Conservation (phyloP, 2,113 vertebrate genomes). For the Rana temporaria region DNA sequence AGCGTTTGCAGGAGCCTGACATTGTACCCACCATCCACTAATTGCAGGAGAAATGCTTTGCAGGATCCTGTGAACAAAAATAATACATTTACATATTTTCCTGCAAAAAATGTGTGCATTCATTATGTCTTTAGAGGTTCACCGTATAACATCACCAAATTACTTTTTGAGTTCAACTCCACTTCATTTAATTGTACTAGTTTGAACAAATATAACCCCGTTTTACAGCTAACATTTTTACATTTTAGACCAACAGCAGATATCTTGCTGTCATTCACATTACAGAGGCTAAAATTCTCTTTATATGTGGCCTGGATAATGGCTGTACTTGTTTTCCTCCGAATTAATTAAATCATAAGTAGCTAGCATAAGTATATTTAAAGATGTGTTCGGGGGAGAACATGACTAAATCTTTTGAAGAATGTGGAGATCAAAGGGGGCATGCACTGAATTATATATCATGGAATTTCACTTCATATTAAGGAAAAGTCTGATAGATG, state of each 20-base stretch:
- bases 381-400: conserved; percentile 40
- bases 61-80: too few species aligned
- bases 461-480: conserved; percentile 41
- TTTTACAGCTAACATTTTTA: background rate
- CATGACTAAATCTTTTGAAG: conserved; percentile 43
- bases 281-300: background rate
- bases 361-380: conserved; percentile 47
- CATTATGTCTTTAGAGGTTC: too few species aligned
- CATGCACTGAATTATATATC: conserved; percentile 40
- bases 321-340: background rate
- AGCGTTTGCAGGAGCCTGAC: too few species aligned
- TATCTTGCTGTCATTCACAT: background rate
- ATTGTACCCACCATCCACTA: too few species aligned
- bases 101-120: too few species aligned
- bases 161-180: too few species aligned
- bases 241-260: background rate
- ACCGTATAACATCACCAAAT: too few species aligned
- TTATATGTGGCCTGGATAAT: conserved; percentile 14
- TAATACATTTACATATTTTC: too few species aligned
- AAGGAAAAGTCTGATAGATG: conserved; percentile 42
- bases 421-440: conserved; percentile 41
- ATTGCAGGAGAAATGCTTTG: too few species aligned
- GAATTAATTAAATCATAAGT: conserved; percentile 26
- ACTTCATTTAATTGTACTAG: too few species aligned
- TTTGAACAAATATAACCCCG: too few species aligned